Percentiles rank a stretch among this genome's conserved stretches.
These are phyloP conservation scores for Caenorhabditis auriculariae DNA, from an alignment of 2,888 invertebrate genomes.

Conservation along the genomic window DNA sequence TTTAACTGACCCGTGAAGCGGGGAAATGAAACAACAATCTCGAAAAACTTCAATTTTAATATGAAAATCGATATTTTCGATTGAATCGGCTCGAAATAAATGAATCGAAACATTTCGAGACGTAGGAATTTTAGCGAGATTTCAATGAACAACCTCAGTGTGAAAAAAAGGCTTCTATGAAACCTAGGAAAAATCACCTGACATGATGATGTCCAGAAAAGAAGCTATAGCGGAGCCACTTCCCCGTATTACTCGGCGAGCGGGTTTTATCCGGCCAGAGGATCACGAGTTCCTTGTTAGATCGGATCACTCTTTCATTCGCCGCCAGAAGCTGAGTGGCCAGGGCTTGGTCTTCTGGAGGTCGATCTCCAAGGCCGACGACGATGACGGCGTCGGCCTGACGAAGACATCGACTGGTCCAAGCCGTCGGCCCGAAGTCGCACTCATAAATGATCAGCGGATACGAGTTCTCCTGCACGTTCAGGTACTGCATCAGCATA, in stretches of 20 bases:
- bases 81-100: too few species aligned
- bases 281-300: constrained; percentile 91
- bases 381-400: constrained; percentile 97
- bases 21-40: too few species aligned
- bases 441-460: constrained; percentile 92
- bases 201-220: constrained; percentile 96
- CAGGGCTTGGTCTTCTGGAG: constrained; percentile 68
- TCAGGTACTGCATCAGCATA: constrained; percentile 87
- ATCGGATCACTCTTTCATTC: constrained; percentile 80
- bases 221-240: constrained; percentile 95
- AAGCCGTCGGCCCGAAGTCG: constrained; percentile 83
- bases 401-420: constrained; percentile 82
- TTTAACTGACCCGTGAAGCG: too few species aligned
- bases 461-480: constrained; percentile 95
- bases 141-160: too few species aligned
- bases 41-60: too few species aligned
- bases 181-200: too few species aligned
- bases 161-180: too few species aligned
- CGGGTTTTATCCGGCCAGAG: constrained; percentile 78
- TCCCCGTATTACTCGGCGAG: constrained; percentile 66
- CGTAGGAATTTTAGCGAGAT: too few species aligned
- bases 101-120: too few species aligned
- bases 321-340: constrained; percentile 8
- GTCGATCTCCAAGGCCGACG: constrained; percentile 84
- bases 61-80: too few species aligned